Evolutionary conservation across 2,113 vertebrate species (phyloP).

Genomic region (Chinchilla lanigera): DNA sequence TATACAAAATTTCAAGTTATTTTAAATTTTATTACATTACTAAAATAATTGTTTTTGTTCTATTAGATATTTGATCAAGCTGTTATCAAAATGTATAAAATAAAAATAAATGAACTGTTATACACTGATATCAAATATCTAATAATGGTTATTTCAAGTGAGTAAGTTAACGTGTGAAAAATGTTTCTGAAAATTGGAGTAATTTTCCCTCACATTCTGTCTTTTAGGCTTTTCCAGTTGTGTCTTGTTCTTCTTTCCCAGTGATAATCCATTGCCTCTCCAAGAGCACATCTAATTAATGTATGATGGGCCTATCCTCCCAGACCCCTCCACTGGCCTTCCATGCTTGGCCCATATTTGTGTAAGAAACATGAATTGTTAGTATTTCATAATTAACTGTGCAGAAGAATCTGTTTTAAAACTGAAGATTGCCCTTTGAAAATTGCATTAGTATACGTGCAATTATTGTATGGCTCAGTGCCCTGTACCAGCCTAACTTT

Average conservation of each 20-base stretch:
- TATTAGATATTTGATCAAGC: background rate
- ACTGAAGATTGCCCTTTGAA: background rate
- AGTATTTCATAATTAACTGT: background rate
- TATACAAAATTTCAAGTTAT: background rate
- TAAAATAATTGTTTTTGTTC: background rate
- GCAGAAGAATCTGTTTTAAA: background rate
- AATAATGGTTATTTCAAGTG: background rate
- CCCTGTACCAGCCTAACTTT: background rate
- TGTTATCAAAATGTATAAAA: background rate
- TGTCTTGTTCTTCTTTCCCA: background rate
- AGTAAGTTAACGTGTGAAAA: background rate
- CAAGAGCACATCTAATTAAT: background rate
- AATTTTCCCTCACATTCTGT: background rate
- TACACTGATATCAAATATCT: background rate
- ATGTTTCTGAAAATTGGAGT: background rate
- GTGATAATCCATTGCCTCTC: background rate
- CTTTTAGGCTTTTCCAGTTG: background rate
- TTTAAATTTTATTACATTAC: background rate
- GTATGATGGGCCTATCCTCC: background rate
- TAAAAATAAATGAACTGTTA: background rate
- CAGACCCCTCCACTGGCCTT: background rate
- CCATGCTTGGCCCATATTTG: background rate
- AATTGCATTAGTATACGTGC: background rate
- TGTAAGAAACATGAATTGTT: background rate
- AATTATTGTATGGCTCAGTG: slow-evolving; percentile 9